Percentiles rank a stretch among this genome's conserved stretches.
phyloP scores from a whole-genome alignment of 1,140 invertebrate species.

The Eupeodes corollae region DNA sequence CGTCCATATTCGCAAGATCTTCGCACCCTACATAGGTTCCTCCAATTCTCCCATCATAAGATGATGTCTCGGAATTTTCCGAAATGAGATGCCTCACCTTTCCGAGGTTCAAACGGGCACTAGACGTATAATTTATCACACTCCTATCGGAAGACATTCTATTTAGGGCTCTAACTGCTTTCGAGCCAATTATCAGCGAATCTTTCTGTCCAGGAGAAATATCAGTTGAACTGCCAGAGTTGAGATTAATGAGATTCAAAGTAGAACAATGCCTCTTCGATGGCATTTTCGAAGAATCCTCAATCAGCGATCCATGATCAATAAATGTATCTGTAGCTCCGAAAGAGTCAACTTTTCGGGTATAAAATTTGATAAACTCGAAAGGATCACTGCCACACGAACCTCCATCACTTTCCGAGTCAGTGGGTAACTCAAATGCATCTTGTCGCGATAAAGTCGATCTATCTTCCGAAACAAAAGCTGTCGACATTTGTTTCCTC shows the following conservation, averaged over 20 bases:
- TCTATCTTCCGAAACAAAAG: constrained; percentile 28
- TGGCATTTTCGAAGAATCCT: neutral
- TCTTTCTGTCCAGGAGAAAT: constrained; percentile 26
- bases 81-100: constrained; percentile 26
- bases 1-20: constrained; percentile 50
- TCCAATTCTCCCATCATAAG: constrained; percentile 39
- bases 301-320: constrained; percentile 29
- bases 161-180: constrained; percentile 22
- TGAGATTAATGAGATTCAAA: constrained; percentile 30
- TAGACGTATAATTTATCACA: constrained; percentile 37
- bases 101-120: constrained; percentile 37
- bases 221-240: constrained; percentile 11
- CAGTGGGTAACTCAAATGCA: constrained; percentile 40
- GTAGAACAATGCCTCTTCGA: constrained; percentile 19
- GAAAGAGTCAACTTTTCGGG: constrained; percentile 33
- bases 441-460: constrained; percentile 43
- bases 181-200: constrained; percentile 28
- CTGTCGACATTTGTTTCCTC: constrained; percentile 41
- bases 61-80: constrained; percentile 48
- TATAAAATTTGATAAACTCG: constrained; percentile 52
- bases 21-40: constrained; percentile 49
- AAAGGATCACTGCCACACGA: constrained; percentile 47
- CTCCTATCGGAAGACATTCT: constrained; percentile 26
- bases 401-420: constrained; percentile 32
- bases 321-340: constrained; percentile 37